Conservation (phyloP, 92 coral and sea anemone genomes). For the Phenganax stokvisi region DNA sequence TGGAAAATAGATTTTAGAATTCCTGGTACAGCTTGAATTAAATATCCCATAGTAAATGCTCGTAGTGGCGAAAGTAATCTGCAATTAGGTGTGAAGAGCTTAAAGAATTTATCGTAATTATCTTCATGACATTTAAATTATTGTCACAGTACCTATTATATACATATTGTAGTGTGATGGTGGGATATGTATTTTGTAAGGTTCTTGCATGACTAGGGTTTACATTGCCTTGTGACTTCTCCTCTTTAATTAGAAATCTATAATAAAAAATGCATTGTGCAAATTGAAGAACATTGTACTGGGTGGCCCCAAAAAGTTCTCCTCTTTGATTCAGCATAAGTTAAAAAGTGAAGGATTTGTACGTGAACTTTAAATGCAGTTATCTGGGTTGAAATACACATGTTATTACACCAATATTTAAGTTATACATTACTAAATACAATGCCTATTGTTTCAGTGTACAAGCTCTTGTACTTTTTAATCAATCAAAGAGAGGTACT, state of each 20-base stretch:
- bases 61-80: conserved; percentile 59
- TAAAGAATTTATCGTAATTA: background rate
- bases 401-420: no score
- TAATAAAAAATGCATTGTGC: background rate
- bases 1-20: conserved; percentile 3
- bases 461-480: no score
- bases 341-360: no score
- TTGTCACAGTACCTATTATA: background rate
- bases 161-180: background rate
- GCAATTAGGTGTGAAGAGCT: conserved; percentile 8
- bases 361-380: no score
- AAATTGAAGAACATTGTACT: background rate
- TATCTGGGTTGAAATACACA: no score
- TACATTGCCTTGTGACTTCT: background rate
- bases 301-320: no score
- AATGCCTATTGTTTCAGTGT: no score
- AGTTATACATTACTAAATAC: no score
- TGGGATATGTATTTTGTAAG: no score
- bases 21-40: conserved; percentile 53
- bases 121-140: background rate
- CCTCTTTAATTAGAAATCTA: conserved; percentile 31
- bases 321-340: no score
- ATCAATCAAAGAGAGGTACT: no score
- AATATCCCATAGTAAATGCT: conserved; percentile 73
- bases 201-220: background rate